These are phyloP conservation scores for Halcyon malimbica DNA, from an alignment of 2,113 vertebrate genomes.

Conservation along the genomic window DNA sequence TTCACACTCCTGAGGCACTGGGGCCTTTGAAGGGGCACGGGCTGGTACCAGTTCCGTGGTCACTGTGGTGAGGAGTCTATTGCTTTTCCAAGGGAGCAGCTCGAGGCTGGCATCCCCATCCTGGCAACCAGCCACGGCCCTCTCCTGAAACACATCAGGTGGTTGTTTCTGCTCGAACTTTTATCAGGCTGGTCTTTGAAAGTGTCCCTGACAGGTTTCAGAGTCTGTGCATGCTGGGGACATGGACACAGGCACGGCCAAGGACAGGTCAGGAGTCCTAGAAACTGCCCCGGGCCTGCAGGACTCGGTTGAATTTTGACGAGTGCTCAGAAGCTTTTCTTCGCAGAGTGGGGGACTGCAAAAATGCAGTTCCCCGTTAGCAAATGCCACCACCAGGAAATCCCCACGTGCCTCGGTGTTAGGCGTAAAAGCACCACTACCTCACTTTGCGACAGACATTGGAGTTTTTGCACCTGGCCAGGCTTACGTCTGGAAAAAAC, in stretches of 20 bases:
- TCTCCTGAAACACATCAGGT: background rate
- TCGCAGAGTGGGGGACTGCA: background rate
- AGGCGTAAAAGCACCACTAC: background rate
- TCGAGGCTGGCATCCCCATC: background rate
- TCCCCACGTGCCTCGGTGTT: background rate
- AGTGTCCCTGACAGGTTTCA: background rate
- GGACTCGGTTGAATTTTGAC: background rate
- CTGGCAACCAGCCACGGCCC: background rate
- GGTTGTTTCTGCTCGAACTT: background rate
- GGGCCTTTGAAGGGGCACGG: accelerated
- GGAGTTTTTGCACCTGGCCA: background rate
- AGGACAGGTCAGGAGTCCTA: background rate
- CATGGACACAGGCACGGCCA: background rate
- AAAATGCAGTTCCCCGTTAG: background rate
- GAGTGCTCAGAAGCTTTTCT: background rate
- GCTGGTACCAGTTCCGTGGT: background rate
- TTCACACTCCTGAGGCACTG: background rate
- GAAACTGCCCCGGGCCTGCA: background rate
- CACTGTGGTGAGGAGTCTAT: background rate
- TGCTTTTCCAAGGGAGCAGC: background rate
- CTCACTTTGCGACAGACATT: background rate
- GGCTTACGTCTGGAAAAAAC: background rate
- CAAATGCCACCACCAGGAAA: background rate
- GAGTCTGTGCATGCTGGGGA: background rate
- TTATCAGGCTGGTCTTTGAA: background rate